Conservation (phyloP, 2,113 vertebrate genomes). For the Syngnathus floridae region DNA sequence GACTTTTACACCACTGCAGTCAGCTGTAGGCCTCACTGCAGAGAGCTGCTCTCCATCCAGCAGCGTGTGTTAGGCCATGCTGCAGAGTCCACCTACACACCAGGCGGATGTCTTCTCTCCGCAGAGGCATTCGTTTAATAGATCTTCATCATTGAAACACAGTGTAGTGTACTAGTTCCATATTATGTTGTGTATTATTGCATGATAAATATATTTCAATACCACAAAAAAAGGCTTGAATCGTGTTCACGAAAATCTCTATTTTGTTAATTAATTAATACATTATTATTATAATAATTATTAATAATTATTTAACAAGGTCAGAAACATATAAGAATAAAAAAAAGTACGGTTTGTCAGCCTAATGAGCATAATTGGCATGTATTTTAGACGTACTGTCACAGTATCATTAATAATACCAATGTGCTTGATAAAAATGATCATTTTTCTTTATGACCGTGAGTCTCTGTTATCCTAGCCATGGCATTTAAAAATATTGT, state of each 20-base stretch:
- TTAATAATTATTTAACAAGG: neutral
- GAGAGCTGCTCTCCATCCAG: slow-evolving; percentile 42
- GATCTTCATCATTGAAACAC: neutral
- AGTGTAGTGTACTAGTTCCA: too few species aligned
- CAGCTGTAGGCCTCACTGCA: slow-evolving; percentile 52
- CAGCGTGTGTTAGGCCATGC: slow-evolving; percentile 28
- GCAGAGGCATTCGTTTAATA: too few species aligned
- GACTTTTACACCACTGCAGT: slow-evolving; percentile 58
- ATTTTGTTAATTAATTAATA: too few species aligned
- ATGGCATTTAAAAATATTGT: neutral
- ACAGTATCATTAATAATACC: neutral
- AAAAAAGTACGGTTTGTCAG: too few species aligned
- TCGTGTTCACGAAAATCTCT: neutral
- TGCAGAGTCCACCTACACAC: neutral
- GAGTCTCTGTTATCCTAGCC: neutral
- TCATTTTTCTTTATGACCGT: neutral
- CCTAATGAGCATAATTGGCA: too few species aligned
- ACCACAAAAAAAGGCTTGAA: neutral
- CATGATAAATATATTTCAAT: neutral
- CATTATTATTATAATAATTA: neutral
- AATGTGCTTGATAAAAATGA: too few species aligned
- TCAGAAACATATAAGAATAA: neutral
- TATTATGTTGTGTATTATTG: too few species aligned
- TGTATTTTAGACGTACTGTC: neutral
- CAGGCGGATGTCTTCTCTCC: neutral